Evolutionary conservation across 2,797 vertebrate genomes (phyloP), one percentile per base, ranked within the genome.

Genomic region (Heteromormyrus szaboi): DNA sequence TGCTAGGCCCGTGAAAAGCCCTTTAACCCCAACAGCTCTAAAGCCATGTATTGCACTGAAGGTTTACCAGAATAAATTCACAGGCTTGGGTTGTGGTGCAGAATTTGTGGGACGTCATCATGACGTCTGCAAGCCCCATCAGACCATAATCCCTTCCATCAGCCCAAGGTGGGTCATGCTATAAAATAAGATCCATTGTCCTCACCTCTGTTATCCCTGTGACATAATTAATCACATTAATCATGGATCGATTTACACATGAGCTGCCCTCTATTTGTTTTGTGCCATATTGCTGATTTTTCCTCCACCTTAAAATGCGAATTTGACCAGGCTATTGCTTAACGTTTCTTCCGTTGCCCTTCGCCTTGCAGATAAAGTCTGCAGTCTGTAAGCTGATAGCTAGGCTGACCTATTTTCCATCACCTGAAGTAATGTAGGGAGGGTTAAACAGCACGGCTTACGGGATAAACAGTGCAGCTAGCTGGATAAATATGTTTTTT

Each of bases 61-160:
- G 51, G 50, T 29, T 53, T 37, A 14, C 41, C 12, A 22, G 72
- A 44, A 81, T 85, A 88, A 89, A 90, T 89, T 88, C 87, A 68
- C 44, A 90, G 90, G 90, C 89, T 87, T 92, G 90, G 5, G 90
- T 94, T 94, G 95, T 95, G 95, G 93, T 92, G 51, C 92, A 92
- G 94, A 93, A 88, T 88, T 88, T 87, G 86, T 53, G 89, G 90
- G 89, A 91, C 84, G 89, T 91, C 89, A 91, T 89, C 88, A 84
- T 86, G 86, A 79, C 79, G 87, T 91, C 89, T 88, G 86, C 93
- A 94, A 94, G 93, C 89, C 91, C 93, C 92, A 95, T 95, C 93
- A 95, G 95, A 95, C 95, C 95, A 94, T 95, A 94, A 95, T 94
- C 91, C 92, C 92, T 79, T 44, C 65, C 29, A 12, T 72, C 41